Conservation (phyloP, 1,140 invertebrate species). For the Euura saliciscinereae region DNA sequence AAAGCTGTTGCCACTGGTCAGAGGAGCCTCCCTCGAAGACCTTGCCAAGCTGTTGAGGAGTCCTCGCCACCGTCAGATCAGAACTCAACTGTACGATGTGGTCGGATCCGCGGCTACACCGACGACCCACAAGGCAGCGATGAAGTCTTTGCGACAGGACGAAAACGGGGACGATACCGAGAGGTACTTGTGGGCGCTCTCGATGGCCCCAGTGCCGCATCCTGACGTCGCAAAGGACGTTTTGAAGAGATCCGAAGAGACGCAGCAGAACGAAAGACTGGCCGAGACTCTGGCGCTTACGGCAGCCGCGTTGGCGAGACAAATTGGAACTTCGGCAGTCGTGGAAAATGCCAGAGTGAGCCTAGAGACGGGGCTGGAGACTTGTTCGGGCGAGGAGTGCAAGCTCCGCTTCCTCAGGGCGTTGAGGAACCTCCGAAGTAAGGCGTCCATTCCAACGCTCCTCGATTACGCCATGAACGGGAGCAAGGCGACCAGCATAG, state of each 20-base stretch:
- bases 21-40: constrained; percentile 64
- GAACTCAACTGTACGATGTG: constrained; percentile 71
- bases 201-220: constrained; percentile 59
- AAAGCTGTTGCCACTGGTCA: constrained; percentile 66
- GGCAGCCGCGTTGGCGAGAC: constrained; percentile 66
- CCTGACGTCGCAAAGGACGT: constrained; percentile 67
- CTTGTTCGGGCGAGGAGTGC: constrained; percentile 63
- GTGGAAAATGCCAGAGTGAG: constrained; percentile 58
- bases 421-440: constrained; percentile 70
- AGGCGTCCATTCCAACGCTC: constrained; percentile 64
- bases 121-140: constrained; percentile 70
- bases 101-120: constrained; percentile 72
- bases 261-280: constrained; percentile 63
- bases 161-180: constrained; percentile 68
- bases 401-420: constrained; percentile 68
- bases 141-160: constrained; percentile 68
- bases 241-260: constrained; percentile 56
- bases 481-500: constrained; percentile 61
- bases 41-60: constrained; percentile 66
- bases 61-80: constrained; percentile 47
- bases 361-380: constrained; percentile 60
- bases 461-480: constrained; percentile 61
- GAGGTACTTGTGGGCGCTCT: constrained; percentile 75
- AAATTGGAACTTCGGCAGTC: constrained; percentile 38
- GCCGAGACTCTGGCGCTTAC: constrained; percentile 70